phyloP scores from a whole-genome alignment of 2,797 vertebrate genomes.

The Sebastes miniatus region DNA sequence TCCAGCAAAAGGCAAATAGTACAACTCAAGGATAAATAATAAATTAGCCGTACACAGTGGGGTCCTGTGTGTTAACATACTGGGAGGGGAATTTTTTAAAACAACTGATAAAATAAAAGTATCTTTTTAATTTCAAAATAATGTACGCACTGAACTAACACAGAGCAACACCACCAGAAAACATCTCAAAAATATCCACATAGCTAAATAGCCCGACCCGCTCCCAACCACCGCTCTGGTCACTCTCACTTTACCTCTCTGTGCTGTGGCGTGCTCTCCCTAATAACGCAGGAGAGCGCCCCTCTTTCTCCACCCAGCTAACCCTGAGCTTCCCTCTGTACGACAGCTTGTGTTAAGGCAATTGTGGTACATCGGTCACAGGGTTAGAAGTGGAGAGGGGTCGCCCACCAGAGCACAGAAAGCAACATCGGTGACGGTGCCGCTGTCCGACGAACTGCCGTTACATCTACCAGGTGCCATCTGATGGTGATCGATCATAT shows the following conservation, averaged over 20 bases:
- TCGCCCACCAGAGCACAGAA: slow-evolving; percentile 42
- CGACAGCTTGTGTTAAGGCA: slow-evolving; percentile 85
- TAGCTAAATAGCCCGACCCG: slow-evolving; percentile 58
- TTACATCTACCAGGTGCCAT: not conserved
- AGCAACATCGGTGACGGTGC: slow-evolving; percentile 24
- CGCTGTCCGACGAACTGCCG: slow-evolving; percentile 3
- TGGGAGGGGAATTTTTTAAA: slow-evolving; percentile 31
- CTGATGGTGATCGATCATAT: not conserved
- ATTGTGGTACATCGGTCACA: slow-evolving; percentile 71
- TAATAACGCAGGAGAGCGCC: not conserved
- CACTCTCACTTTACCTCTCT: slow-evolving; percentile 1
- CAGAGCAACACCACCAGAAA: slow-evolving; percentile 82
- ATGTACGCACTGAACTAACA: slow-evolving; percentile 79
- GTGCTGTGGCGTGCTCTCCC: slow-evolving; percentile 32
- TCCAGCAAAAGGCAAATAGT: slow-evolving; percentile 83
- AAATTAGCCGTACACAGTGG: slow-evolving; percentile 80
- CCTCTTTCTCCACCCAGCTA: slow-evolving; percentile 16
- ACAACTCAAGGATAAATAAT: slow-evolving; percentile 84
- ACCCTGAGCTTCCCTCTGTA: slow-evolving; percentile 52
- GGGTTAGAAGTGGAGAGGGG: slow-evolving; percentile 14
- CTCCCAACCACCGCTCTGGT: slow-evolving; percentile 23
- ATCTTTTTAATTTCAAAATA: slow-evolving; percentile 59
- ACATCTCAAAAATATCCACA: slow-evolving; percentile 76
- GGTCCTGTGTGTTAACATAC: slow-evolving; percentile 72
- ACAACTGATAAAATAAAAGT: slow-evolving; percentile 56